Evolutionary conservation across 2,113 vertebrate genomes (phyloP), one percentile per base, ranked within the genome.

Genomic region (Hucho hucho): DNA sequence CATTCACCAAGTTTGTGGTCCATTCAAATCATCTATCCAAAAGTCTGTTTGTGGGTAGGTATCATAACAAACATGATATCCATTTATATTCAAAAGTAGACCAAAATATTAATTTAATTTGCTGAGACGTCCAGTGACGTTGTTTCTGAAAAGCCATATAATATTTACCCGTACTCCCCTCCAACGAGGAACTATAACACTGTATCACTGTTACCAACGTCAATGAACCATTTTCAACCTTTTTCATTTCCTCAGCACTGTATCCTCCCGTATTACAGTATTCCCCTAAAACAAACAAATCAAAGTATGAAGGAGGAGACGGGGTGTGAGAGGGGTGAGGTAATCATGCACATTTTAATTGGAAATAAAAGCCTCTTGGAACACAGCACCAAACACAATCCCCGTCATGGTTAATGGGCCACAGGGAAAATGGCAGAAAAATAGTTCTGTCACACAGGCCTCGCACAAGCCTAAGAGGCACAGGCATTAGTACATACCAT

Each of bases 391-490:
- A 79, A 80, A 85, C 81, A 79, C 64, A 79, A 65, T 77, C 74
- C 79, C 76, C 74, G 24, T 77, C 76, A 86, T 87, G 80, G 78
- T 84, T 72, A 88, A 82, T 71, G 73, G 79, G 26, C 79, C 73
- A 0, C 47, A 14, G 43, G 37, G 37, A 37, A 37, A 37, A 37
- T 37, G 37, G 37, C 37, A 67, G 26, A 16, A 20, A 26, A 67
- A n/a, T 6, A 37, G 7, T 14, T 20, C 61, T 69, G 77, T 5
- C 4, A n/a, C 24, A 0, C 16, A 58, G 81, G 82, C 85, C 18
- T 32, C 46, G 71, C 69, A 82, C 70, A 76, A 78, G 82, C 72
- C 47, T 74, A 71, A 80, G 73, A 71, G 69, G 77, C 47, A 28
- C 24, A 49, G 63, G 12, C 14, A 16, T 28, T 66, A 37, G 18